A percentile compares a stretch with the other conserved stretches of the same genome.
Conservation (phyloP, 2,113 vertebrate genomes). For the Natator depressus region DNA sequence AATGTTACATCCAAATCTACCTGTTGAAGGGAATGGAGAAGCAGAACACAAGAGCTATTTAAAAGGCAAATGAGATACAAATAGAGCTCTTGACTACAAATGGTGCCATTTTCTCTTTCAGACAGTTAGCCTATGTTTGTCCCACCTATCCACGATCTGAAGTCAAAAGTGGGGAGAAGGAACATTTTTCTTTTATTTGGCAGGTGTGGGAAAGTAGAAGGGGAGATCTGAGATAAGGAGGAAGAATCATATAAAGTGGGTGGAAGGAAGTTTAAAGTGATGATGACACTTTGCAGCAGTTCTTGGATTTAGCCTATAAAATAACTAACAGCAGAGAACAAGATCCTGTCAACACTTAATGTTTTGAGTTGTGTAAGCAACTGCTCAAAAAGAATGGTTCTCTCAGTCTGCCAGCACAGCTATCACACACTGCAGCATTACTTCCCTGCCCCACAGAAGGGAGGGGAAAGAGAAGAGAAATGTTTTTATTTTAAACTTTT, state of each 20-base stretch:
- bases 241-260: neutral
- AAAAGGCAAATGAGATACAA: constrained; percentile 17
- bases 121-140: neutral
- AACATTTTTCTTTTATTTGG: neutral
- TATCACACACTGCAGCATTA: neutral
- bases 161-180: neutral
- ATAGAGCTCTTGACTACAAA: neutral
- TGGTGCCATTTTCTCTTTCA: neutral
- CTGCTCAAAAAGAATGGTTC: neutral
- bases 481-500: neutral
- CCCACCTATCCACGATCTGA: neutral
- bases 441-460: neutral
- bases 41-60: neutral
- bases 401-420: neutral
- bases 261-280: neutral
- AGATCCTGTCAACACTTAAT: neutral
- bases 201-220: neutral
- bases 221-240: neutral
- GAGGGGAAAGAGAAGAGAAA: neutral
- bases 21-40: constrained; percentile 66
- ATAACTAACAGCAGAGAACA: neutral
- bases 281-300: neutral
- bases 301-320: neutral
- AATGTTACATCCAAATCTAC: constrained; percentile 99
- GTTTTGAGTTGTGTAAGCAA: neutral